phyloP scores from a whole-genome alignment of 2,797 vertebrate species.

The Dendrocincla fuliginosa region DNA sequence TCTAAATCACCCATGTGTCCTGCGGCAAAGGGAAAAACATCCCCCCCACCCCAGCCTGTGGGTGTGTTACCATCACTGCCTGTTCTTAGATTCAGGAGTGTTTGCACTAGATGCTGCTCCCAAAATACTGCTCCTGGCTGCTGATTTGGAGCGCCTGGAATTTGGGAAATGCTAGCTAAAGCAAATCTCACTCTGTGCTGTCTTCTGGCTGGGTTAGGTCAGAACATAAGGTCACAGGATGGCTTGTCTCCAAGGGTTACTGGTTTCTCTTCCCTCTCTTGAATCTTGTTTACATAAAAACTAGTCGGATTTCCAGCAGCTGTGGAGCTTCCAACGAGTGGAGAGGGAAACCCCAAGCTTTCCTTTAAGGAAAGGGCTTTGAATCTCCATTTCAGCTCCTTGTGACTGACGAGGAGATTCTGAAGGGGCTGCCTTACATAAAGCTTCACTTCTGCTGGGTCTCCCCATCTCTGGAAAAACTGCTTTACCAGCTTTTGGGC shows the following conservation, averaged over 20 bases:
- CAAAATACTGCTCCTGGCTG: background rate
- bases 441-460: background rate
- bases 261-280: slow-evolving; percentile 20
- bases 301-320: background rate
- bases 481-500: background rate
- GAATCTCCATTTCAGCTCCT: background rate
- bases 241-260: slow-evolving; percentile 13
- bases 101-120: background rate
- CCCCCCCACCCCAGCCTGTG: accelerated
- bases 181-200: background rate
- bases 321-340: background rate
- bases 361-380: background rate
- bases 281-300: slow-evolving; percentile 3
- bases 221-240: slow-evolving; percentile 38
- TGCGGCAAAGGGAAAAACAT: background rate
- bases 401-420: background rate
- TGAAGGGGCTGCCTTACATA: background rate
- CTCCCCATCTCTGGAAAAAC: background rate
- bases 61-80: background rate
- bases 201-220: slow-evolving; percentile 4
- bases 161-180: background rate
- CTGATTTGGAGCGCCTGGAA: background rate
- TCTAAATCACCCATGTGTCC: background rate
- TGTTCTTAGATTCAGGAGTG: background rate
- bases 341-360: background rate